Base-by-base conservation (phyloP, 2,113 vertebrate species). In the Glareola pratincola region DNA sequence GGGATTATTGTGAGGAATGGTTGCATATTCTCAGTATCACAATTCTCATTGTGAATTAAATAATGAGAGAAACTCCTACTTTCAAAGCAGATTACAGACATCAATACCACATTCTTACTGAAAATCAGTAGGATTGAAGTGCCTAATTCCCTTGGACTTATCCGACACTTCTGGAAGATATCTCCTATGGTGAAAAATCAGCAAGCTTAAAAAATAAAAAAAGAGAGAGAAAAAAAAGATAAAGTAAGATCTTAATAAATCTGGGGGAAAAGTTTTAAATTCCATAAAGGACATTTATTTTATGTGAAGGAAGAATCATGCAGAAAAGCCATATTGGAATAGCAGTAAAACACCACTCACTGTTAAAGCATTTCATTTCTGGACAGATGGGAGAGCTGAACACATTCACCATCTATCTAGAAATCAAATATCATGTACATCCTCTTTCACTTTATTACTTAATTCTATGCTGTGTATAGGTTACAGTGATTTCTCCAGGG, bases 401-500 rank as follows among this genome's bases (percentile, higher is more conserved):
- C 75, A 86, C 5, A 64, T 36, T 83, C 66, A 66, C 18, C 47
- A 75, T 95, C 77, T 75, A 82, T 92, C 67, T 95, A 92, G 88
- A 96, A 94, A 96, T 92, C 54, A 93, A 92, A 91, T 68, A 60
- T 36, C 20, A 72, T 45, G 30, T 88, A 81, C 56, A 84, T 83
- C 13, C 21, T 88, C 51, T 91, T 93, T 45, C 67, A 94, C 66
- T 96, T 97, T 84, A 94, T 80, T 95, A 75, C 39, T 86, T 92
- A 89, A 77, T 83, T 88, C 86, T 67, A 16, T n/a, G 24, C 64
- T 90, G 64, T 86, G 19, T 94, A 81, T 91, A 96, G 81, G 85
- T 90, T 90, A 77, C 59, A 95, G 45, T 90, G 81, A 96, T 97
- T 96, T 97, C 69, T 97, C 54, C 73, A 74, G 82, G 64, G 79